These are phyloP conservation scores for Chrysolina americana DNA, from an alignment of 2,888 invertebrate species.

Conservation along the genomic window DNA sequence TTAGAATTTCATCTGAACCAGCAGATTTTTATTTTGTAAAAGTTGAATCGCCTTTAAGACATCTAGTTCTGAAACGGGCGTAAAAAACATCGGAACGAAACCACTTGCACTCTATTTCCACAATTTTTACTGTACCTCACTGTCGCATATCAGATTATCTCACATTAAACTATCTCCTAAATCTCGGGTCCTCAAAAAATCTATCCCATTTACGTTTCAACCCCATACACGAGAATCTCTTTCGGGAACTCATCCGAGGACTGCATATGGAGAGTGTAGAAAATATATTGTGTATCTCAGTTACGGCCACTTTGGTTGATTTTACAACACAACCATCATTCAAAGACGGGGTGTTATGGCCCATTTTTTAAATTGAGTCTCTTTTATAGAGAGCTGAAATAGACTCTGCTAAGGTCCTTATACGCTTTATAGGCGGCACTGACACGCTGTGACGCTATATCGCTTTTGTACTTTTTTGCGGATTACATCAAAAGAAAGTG, in stretches of 20 bases:
- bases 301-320: conserved; percentile 47
- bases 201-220: background rate
- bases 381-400: conserved; percentile 51
- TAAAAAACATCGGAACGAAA: no score
- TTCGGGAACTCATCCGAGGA: conserved; percentile 17
- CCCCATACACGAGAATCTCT: background rate
- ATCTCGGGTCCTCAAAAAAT: conserved; percentile 6
- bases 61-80: no score
- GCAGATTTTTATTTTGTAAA: no score
- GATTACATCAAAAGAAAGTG: background rate
- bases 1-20: no score
- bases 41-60: no score
- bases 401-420: conserved; percentile 31
- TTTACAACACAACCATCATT: conserved; percentile 52
- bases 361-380: conserved; percentile 61
- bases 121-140: background rate
- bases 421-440: conserved; percentile 27
- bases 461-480: conserved; percentile 22
- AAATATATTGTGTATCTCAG: conserved; percentile 41
- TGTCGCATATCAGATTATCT: conserved; percentile 29
- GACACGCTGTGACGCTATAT: conserved; percentile 18
- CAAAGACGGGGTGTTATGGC: conserved; percentile 56
- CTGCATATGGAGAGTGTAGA: conserved; percentile 34
- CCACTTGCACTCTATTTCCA: background rate
- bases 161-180: conserved; percentile 1